Evolutionary conservation across 2,113 vertebrate species (phyloP).

Genomic region (Gopherus evgoodei): DNA sequence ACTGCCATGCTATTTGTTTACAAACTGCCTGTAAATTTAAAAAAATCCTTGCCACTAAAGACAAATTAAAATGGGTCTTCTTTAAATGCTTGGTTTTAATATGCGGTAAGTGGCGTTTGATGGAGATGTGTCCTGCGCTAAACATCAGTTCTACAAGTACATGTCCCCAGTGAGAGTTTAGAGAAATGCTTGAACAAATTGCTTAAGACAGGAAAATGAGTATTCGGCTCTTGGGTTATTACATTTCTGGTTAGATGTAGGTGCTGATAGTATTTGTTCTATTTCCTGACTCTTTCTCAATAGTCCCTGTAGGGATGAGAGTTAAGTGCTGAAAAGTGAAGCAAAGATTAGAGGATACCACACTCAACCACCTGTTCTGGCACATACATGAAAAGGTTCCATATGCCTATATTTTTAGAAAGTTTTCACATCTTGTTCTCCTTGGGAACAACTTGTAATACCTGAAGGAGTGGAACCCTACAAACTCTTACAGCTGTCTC

Average conservation of each 20-base stretch:
- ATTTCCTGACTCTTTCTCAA: constrained; percentile 20
- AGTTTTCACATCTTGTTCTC: neutral
- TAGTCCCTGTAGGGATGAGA: neutral
- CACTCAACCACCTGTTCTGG: neutral
- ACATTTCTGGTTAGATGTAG: constrained; percentile 36
- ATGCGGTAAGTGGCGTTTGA: constrained; percentile 15
- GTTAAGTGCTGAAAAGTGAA: neutral
- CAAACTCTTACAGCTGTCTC: neutral
- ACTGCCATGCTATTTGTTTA: neutral
- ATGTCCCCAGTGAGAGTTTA: neutral
- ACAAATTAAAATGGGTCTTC: constrained; percentile 1
- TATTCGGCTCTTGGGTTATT: neutral
- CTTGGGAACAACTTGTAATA: neutral
- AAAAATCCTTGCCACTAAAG: neutral
- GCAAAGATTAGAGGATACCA: neutral
- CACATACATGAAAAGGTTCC: neutral
- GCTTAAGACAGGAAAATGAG: constrained; percentile 38
- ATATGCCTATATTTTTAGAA: neutral
- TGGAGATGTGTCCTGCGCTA: neutral
- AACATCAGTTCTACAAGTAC: neutral
- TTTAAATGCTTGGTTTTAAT: constrained; percentile 7
- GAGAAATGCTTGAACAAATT: constrained; percentile 36
- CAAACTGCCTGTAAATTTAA: neutral
- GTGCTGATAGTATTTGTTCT: constrained; percentile 3
- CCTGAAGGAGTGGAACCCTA: neutral